Evolutionary conservation across 2,888 invertebrate genomes (phyloP).

Genomic region (Chaetogeoica ovagalla): DNA sequence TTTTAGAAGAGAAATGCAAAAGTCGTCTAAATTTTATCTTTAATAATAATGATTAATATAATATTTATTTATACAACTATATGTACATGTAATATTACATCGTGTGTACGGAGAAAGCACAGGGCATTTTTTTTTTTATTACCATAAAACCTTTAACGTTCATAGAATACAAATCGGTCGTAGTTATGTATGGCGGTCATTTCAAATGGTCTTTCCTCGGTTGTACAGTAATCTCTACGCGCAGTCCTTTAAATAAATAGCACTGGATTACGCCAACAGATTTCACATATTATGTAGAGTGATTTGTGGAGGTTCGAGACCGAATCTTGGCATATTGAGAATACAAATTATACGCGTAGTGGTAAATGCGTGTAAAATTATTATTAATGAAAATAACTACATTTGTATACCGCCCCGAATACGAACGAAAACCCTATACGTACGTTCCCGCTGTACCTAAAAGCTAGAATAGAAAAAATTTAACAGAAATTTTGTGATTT

Average conservation of each 20-base stretch:
- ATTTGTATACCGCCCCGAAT: too few relatives aligned
- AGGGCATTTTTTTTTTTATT: constrained; percentile 32
- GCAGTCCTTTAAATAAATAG: constrained; percentile 36
- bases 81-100: too few relatives aligned
- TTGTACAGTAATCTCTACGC: constrained; percentile 19
- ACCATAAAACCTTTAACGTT: constrained; percentile 24
- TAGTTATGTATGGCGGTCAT: constrained; percentile 25
- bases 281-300: not conserved
- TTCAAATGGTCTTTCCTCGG: constrained; percentile 33
- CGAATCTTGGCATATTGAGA: not conserved
- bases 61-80: too few relatives aligned
- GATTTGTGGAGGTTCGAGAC: constrained; percentile 39
- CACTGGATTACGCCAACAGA: constrained; percentile 31
- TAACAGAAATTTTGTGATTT: too few relatives aligned
- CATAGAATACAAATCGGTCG: constrained; percentile 30
- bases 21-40: too few relatives aligned
- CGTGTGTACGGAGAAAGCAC: not conserved
- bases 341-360: constrained; percentile 12
- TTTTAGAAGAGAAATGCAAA: too few relatives aligned
- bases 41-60: too few relatives aligned
- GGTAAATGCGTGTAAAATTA: too few relatives aligned
- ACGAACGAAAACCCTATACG: too few relatives aligned
- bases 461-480: too few relatives aligned
- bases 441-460: too few relatives aligned
- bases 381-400: too few relatives aligned